Conservation (phyloP, 2,797 vertebrate genomes). For the Oophaga sylvatica region DNA sequence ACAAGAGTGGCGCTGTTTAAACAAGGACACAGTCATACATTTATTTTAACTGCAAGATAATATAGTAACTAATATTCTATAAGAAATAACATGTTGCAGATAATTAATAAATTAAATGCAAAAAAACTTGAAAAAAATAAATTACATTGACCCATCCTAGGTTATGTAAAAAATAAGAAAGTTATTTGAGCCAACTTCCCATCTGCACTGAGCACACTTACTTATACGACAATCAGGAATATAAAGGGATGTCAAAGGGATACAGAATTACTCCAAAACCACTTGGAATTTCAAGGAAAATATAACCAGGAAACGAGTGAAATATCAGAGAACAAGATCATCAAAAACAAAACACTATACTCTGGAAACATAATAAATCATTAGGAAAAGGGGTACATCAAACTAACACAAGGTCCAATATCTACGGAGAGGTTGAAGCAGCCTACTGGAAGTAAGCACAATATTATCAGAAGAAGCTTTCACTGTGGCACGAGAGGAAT, state of each 20-base stretch:
- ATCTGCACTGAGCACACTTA: conserved; percentile 23
- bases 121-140: background rate
- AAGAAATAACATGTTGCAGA: background rate
- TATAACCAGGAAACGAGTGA: conserved; percentile 4
- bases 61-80: background rate
- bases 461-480: conserved; percentile 29
- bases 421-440: conserved; percentile 27
- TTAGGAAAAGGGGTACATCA: conserved; percentile 17
- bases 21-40: background rate
- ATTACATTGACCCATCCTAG: background rate
- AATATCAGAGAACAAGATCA: conserved; percentile 16
- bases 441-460: conserved; percentile 37
- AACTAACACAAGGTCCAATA: conserved; percentile 20
- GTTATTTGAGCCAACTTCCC: background rate
- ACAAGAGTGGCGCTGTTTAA: background rate
- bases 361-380: conserved; percentile 19
- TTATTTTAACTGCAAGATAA: background rate
- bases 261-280: conserved; percentile 28
- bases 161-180: background rate
- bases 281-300: conserved; percentile 23
- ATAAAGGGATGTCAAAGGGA: background rate
- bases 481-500: conserved; percentile 28
- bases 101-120: conserved; percentile 25
- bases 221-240: conserved; percentile 15
- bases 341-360: conserved; percentile 38